phyloP scores from a whole-genome alignment of 2,888 invertebrate genomes.

The Agriopis marginaria region DNA sequence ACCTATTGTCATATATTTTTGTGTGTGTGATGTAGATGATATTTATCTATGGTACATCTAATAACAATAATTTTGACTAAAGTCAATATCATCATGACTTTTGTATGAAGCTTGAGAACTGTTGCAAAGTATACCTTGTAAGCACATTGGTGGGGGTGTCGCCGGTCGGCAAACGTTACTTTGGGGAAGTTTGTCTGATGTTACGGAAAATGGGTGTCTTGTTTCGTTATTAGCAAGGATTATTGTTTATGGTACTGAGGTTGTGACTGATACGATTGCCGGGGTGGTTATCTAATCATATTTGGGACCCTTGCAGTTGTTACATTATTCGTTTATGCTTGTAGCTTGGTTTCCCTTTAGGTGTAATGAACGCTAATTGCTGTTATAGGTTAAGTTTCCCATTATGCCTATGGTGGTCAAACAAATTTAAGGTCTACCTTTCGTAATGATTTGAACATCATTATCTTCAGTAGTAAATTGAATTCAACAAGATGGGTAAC shows the following conservation, averaged over 20 bases:
- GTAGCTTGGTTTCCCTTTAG: neutral
- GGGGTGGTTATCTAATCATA: constrained; percentile 17
- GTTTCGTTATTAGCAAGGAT: constrained; percentile 43
- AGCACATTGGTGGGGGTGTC: constrained; percentile 32
- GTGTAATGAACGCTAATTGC: neutral
- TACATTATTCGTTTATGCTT: neutral
- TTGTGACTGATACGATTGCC: constrained; percentile 24
- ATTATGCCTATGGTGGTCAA: too few species aligned
- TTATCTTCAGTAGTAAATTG: too few species aligned
- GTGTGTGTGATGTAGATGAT: too few species aligned
- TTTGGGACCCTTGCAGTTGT: neutral
- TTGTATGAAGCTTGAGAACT: neutral
- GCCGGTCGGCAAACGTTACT: constrained; percentile 38
- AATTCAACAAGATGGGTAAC: too few species aligned
- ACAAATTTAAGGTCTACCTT: too few species aligned
- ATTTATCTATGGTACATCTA: too few species aligned
- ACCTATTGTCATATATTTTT: too few species aligned
- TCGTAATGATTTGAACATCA: too few species aligned
- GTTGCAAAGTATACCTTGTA: constrained; percentile 12
- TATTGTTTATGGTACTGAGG: constrained; percentile 39
- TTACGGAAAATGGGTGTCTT: constrained; percentile 41
- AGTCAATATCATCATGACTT: too few species aligned
- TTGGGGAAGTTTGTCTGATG: constrained; percentile 43
- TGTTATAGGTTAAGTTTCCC: neutral
- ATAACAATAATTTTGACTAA: too few species aligned